These are phyloP conservation scores for Tachysurus fulvidraco DNA, from an alignment of 2,113 vertebrate genomes.

Conservation along the genomic window DNA sequence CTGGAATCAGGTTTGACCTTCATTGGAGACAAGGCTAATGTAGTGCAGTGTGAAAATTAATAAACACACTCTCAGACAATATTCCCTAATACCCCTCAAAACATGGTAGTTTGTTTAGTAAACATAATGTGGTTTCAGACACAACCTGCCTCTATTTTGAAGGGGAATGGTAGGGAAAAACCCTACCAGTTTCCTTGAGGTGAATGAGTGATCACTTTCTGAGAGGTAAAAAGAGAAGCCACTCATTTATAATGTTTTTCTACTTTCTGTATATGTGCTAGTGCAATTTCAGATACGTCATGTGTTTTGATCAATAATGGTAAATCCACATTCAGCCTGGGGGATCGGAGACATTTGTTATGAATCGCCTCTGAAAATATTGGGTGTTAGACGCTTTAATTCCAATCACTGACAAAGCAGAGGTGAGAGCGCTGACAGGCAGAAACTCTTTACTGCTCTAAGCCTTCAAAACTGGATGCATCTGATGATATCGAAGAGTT, in stretches of 20 bases:
- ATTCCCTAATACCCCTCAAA: neutral
- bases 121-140: neutral
- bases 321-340: conserved; percentile 45
- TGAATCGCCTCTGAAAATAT: conserved; percentile 50
- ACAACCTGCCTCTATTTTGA: neutral
- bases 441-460: conserved; percentile 45
- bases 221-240: neutral
- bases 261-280: conserved; percentile 6
- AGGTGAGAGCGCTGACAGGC: conserved; percentile 50
- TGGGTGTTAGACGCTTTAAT: conserved; percentile 51
- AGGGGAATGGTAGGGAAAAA: neutral
- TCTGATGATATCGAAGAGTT: conserved; percentile 42
- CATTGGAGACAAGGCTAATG: neutral
- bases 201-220: neutral
- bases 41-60: neutral
- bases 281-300: conserved; percentile 49
- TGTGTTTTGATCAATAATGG: conserved; percentile 53
- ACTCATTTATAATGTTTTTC: conserved; percentile 32
- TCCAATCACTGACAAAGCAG: conserved; percentile 55
- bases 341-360: conserved; percentile 49
- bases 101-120: neutral
- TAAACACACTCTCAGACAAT: neutral
- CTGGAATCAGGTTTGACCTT: neutral
- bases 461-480: conserved; percentile 43
- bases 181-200: neutral